A percentile compares a stretch with the other conserved stretches of the same genome.
Conservation (phyloP, 2,888 invertebrate genomes). For the Syrphus vitripennis region DNA sequence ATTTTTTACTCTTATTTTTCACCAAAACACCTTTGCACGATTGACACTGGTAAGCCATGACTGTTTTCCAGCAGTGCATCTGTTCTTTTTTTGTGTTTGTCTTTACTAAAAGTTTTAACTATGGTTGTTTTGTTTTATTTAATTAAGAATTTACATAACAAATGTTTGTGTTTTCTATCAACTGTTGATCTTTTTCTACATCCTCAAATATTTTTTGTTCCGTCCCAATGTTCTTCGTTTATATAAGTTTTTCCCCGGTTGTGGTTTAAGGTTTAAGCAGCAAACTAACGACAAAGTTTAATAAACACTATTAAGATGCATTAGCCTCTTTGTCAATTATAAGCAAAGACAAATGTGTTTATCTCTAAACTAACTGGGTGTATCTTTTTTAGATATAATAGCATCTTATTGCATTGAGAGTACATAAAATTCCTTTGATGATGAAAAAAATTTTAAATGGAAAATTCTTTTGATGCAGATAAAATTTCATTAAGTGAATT, state of each 20-base stretch:
- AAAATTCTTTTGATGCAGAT: background rate
- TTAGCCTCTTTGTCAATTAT: conserved; percentile 55
- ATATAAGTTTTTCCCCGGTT: background rate
- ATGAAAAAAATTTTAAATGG: conserved; percentile 1
- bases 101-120: background rate
- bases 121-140: conserved; percentile 43
- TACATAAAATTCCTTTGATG: conserved; percentile 1
- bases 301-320: conserved; percentile 59
- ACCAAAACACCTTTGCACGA: background rate
- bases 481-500: background rate
- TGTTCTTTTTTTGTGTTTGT: background rate
- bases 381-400: background rate
- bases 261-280: background rate
- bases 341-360: conserved; percentile 6
- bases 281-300: conserved; percentile 41
- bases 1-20: too few species aligned
- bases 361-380: background rate
- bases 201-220: background rate
- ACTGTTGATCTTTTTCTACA: background rate
- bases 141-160: conserved; percentile 54
- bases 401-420: background rate
- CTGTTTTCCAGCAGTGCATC: background rate
- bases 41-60: background rate
- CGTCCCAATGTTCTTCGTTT: background rate
- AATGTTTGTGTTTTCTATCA: conserved; percentile 25